These are phyloP conservation scores for Garra rufa DNA, from an alignment of 2,113 vertebrate species.

Conservation along the genomic window DNA sequence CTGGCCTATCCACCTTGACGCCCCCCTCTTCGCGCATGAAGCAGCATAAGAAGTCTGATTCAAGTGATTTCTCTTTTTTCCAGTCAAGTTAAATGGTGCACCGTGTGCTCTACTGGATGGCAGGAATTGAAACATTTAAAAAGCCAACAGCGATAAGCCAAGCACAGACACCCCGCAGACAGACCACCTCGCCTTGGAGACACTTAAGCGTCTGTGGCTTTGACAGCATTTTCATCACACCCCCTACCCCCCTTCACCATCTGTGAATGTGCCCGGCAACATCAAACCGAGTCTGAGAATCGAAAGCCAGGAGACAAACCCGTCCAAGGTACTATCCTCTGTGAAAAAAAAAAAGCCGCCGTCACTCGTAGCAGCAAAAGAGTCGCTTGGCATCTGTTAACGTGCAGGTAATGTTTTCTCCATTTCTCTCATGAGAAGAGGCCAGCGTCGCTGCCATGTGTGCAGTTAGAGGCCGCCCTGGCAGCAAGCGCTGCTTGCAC, in stretches of 20 bases:
- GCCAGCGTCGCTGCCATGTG: slow-evolving; percentile 42
- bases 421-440: slow-evolving; percentile 29
- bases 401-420: slow-evolving; percentile 52
- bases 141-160: slow-evolving; percentile 51
- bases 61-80: slow-evolving; percentile 43
- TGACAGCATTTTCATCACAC: slow-evolving; percentile 55
- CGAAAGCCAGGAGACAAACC: slow-evolving; percentile 35
- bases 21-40: slow-evolving; percentile 12
- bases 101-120: slow-evolving; percentile 44
- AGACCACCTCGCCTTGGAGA: slow-evolving; percentile 51
- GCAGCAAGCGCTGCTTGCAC: slow-evolving; percentile 77
- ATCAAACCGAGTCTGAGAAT: slow-evolving; percentile 48
- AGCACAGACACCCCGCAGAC: slow-evolving; percentile 52
- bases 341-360: background rate
- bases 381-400: slow-evolving; percentile 44
- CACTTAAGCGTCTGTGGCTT: slow-evolving; percentile 57
- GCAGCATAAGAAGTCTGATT: slow-evolving; percentile 50
- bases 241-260: slow-evolving; percentile 51
- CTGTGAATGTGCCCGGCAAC: slow-evolving; percentile 47
- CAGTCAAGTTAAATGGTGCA: slow-evolving; percentile 52
- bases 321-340: background rate
- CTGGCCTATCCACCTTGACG: slow-evolving; percentile 37
- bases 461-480: slow-evolving; percentile 41
- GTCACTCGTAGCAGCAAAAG: slow-evolving; percentile 1
- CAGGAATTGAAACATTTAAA: slow-evolving; percentile 50